phyloP scores from a whole-genome alignment of 2,888 invertebrate genomes.

The Lutraria lutraria region DNA sequence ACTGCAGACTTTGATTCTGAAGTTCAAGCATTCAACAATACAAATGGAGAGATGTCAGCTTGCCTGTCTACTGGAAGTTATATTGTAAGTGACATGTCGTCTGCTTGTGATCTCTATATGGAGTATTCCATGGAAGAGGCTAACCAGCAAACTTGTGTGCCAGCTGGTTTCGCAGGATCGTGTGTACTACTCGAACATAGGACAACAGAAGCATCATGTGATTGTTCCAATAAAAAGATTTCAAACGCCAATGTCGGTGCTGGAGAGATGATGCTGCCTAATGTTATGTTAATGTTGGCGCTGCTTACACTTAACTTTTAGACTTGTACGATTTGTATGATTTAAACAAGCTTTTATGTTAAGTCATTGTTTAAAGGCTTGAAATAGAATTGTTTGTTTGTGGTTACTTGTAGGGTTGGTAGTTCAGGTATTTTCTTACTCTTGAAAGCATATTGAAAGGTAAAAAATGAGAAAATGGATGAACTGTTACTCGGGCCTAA shows the following conservation, averaged over 20 bases:
- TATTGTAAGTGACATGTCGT: conserved; percentile 31
- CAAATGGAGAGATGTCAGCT: not conserved
- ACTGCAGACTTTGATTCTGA: conserved; percentile 41
- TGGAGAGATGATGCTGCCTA: conserved; percentile 22
- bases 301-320: not conserved
- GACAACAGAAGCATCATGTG: conserved; percentile 41
- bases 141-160: conserved; percentile 48
- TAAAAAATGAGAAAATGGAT: no score
- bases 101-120: conserved; percentile 52
- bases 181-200: conserved; percentile 45
- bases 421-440: no score
- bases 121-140: conserved; percentile 35
- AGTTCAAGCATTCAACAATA: conserved; percentile 9
- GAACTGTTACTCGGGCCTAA: no score
- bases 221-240: conserved; percentile 37
- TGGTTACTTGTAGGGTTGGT: no score
- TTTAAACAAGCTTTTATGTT: not conserved
- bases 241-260: conserved; percentile 14
- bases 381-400: no score
- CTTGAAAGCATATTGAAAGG: no score
- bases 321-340: not conserved
- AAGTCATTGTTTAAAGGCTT: no score
- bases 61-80: conserved; percentile 35
- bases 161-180: conserved; percentile 23
- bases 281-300: not conserved